Evolutionary conservation across 1,140 invertebrate genomes (phyloP).

Genomic region (Zaprionus ornatus): DNA sequence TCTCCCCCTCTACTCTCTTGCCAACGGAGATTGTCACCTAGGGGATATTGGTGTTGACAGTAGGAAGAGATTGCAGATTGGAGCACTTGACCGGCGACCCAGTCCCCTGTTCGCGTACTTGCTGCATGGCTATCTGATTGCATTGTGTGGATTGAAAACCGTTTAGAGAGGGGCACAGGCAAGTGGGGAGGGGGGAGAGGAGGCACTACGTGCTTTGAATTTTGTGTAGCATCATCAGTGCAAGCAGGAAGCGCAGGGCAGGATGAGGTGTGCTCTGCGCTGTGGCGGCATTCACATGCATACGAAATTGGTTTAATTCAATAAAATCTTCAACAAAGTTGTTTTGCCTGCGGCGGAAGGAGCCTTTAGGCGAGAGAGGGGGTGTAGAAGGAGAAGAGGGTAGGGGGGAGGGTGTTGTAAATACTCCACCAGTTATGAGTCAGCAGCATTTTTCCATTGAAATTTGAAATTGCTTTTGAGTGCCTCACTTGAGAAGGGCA

Average conservation of each 20-base stretch:
- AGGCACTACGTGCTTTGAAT: slow-evolving; percentile 62
- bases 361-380: background rate
- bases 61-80: slow-evolving; percentile 22
- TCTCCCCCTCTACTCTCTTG: background rate
- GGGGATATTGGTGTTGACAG: slow-evolving; percentile 56
- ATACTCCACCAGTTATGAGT: slow-evolving; percentile 58
- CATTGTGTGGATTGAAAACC: slow-evolving; percentile 71
- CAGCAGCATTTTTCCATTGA: slow-evolving; percentile 45
- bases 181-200: background rate
- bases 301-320: slow-evolving; percentile 75
- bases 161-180: slow-evolving; percentile 42
- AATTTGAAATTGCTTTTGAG: slow-evolving; percentile 55
- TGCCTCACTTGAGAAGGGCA: slow-evolving; percentile 2
- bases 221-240: slow-evolving; percentile 18
- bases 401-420: background rate
- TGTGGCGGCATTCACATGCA: slow-evolving; percentile 40
- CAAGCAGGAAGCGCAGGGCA: background rate
- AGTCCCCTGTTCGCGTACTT: background rate
- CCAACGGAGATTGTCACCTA: slow-evolving; percentile 54
- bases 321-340: slow-evolving; percentile 64
- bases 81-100: slow-evolving; percentile 17
- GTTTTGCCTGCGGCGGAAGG: slow-evolving; percentile 27
- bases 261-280: background rate
- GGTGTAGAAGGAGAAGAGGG: background rate
- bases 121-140: slow-evolving; percentile 66